These are phyloP conservation scores for Mormyrops boulengeri DNA, from an alignment of 2,797 vertebrate genomes.

Conservation along the genomic window DNA sequence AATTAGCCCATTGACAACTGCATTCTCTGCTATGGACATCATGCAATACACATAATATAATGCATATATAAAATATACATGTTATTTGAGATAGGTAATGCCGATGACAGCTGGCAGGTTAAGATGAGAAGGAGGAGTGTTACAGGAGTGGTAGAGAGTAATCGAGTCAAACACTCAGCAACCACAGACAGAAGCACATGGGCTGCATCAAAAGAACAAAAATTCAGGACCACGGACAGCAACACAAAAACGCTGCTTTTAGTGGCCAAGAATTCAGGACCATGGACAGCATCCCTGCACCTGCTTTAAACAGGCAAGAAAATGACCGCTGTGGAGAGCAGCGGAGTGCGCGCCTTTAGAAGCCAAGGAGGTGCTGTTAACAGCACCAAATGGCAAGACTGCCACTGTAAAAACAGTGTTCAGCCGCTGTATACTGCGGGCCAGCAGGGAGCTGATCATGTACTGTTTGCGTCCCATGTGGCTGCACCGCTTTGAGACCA, in stretches of 20 bases:
- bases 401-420: not conserved
- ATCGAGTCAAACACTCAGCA: not conserved
- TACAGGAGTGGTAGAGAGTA: not conserved
- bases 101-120: not conserved
- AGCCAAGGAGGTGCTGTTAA: not conserved
- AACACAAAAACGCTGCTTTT: not conserved
- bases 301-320: not conserved
- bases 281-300: not conserved
- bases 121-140: not conserved
- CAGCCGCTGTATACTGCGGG: not conserved
- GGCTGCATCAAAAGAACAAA: not conserved
- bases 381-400: not conserved
- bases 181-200: not conserved
- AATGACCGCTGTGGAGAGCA: not conserved
- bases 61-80: not conserved
- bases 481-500: not conserved
- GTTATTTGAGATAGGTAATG: not conserved
- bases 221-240: not conserved
- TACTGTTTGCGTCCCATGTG: not conserved
- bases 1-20: not conserved
- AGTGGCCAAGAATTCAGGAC: not conserved
- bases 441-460: not conserved
- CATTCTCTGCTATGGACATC: not conserved
- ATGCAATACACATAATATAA: not conserved
- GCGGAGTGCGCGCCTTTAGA: not conserved